A percentile compares a stretch with the other conserved stretches of the same genome.
Evolutionary conservation across 2,113 vertebrate species (phyloP).

Genomic region (Dipodomys ordii): DNA sequence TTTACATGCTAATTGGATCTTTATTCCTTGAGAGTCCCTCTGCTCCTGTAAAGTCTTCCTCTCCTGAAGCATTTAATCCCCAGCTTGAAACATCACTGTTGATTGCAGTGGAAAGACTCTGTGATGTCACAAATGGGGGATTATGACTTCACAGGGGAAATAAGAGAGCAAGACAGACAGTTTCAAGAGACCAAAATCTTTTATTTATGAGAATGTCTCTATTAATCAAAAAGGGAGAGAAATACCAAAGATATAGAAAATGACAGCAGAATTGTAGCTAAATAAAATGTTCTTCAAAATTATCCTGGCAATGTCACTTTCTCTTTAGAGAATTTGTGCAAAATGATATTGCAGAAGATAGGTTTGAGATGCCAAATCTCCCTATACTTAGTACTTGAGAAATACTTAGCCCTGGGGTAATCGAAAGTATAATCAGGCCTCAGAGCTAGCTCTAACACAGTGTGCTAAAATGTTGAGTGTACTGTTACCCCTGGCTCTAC

Average conservation of each 20-base stretch:
- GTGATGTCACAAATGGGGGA: slow-evolving; percentile 83
- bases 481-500: neutral
- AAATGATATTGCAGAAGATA: slow-evolving; percentile 72
- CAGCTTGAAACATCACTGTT: slow-evolving; percentile 76
- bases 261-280: slow-evolving; percentile 82
- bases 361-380: slow-evolving; percentile 69
- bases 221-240: slow-evolving; percentile 76
- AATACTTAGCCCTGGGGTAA: slow-evolving; percentile 69
- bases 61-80: slow-evolving; percentile 75
- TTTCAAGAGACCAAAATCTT: slow-evolving; percentile 78
- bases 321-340: slow-evolving; percentile 78
- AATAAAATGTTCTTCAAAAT: slow-evolving; percentile 83
- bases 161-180: slow-evolving; percentile 78
- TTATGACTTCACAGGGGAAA: slow-evolving; percentile 84
- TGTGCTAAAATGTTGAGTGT: neutral
- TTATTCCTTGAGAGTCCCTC: slow-evolving; percentile 74
- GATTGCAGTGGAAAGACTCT: slow-evolving; percentile 73
- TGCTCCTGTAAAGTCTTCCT: slow-evolving; percentile 74
- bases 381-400: slow-evolving; percentile 50
- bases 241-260: slow-evolving; percentile 81
- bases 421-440: slow-evolving; percentile 47
- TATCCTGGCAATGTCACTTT: slow-evolving; percentile 82
- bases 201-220: slow-evolving; percentile 84
- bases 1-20: slow-evolving; percentile 79
- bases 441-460: neutral